Percentiles rank a stretch among this genome's conserved stretches.
phyloP scores from a whole-genome alignment of 2,113 vertebrate genomes.

The Equus przewalskii region DNA sequence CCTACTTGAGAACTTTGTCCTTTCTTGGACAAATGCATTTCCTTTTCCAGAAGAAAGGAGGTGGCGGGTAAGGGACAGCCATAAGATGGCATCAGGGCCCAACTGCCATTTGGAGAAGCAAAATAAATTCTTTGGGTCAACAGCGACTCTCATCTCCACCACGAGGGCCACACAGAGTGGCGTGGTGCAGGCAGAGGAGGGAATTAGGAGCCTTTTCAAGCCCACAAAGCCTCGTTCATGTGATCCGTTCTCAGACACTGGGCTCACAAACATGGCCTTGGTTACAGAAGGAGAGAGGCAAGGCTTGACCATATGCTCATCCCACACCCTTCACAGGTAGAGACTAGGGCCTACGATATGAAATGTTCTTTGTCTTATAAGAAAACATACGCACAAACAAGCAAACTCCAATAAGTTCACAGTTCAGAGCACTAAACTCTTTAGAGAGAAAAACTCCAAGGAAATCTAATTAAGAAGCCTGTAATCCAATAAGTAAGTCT shows the following conservation, averaged over 20 bases:
- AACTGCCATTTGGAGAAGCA: background rate
- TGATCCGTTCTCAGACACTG: background rate
- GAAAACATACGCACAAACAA: background rate
- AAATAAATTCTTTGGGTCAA: background rate
- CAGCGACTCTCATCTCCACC: background rate
- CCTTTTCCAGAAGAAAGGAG: background rate
- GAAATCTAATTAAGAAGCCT: conserved; percentile 64
- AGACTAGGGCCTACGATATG: background rate
- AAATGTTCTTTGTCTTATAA: background rate
- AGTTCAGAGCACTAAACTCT: conserved; percentile 41
- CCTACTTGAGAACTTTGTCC: background rate
- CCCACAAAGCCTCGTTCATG: background rate
- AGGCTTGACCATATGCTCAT: background rate
- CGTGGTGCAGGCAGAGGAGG: background rate
- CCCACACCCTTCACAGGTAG: background rate
- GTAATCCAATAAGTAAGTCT: conserved; percentile 34
- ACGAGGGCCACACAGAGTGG: background rate
- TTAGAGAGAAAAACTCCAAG: conserved; percentile 53
- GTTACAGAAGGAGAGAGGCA: background rate
- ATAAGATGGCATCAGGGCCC: background rate
- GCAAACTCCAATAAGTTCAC: background rate
- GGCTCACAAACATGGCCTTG: background rate
- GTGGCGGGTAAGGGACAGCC: background rate
- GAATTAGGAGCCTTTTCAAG: background rate
- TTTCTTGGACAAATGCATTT: background rate